Conservation (phyloP, 2,888 invertebrate genomes). For the Villa cingulata region DNA sequence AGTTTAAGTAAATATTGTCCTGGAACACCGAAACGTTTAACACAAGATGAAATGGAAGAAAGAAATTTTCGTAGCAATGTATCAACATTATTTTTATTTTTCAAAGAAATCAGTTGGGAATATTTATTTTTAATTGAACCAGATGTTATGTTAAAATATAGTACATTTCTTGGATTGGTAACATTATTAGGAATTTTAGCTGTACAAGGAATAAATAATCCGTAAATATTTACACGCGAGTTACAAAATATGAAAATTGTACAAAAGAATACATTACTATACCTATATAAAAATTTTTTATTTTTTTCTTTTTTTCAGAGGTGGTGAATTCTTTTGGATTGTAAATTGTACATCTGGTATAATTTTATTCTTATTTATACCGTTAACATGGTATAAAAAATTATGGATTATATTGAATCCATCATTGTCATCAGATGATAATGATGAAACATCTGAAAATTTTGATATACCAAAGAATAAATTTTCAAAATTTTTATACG, state of each 20-base stretch:
- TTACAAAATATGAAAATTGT: too few species aligned
- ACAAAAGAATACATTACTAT: too few species aligned
- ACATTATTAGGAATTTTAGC: constrained; percentile 45
- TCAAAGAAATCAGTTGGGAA: constrained; percentile 52
- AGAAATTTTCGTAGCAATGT: constrained; percentile 32
- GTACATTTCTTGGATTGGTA: constrained; percentile 46
- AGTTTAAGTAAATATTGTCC: constrained; percentile 26
- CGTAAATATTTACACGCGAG: constrained; percentile 26
- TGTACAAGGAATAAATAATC: constrained; percentile 46
- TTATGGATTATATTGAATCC: constrained; percentile 43
- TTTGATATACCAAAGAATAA: constrained; percentile 37
- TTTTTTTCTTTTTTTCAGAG: constrained; percentile 18
- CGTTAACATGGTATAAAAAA: constrained; percentile 64
- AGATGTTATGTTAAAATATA: constrained; percentile 78
- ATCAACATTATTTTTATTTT: constrained; percentile 46
- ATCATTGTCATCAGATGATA: constrained; percentile 15
- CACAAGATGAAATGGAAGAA: constrained; percentile 33
- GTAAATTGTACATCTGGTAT: constrained; percentile 36
- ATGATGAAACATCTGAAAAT: background rate
- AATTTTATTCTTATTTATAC: constrained; percentile 46
- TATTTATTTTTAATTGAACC: constrained; percentile 56
- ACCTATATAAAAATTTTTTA: too few species aligned
- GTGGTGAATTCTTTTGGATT: constrained; percentile 35
- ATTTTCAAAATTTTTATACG: constrained; percentile 44
- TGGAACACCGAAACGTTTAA: constrained; percentile 25